Conservation (phyloP, 2,797 vertebrate genomes). For the Vultur gryphus region DNA sequence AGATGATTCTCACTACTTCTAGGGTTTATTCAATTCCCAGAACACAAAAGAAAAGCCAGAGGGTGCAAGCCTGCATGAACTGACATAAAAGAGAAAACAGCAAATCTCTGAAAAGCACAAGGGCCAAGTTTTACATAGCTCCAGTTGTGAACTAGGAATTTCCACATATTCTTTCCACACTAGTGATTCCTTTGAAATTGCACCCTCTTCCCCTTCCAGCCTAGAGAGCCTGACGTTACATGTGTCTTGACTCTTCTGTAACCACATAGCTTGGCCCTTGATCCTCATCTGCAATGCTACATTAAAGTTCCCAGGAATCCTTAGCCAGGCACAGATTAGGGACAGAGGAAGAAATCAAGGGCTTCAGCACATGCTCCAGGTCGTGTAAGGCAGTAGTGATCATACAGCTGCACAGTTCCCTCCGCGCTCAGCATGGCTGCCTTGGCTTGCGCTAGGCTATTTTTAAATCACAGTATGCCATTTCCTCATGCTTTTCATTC, state of each 20-base stretch:
- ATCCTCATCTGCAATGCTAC: neutral
- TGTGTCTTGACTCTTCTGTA: neutral
- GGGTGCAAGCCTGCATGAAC: slow-evolving; percentile 35
- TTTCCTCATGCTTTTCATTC: slow-evolving; percentile 58
- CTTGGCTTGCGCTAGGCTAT: neutral
- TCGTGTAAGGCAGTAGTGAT: neutral
- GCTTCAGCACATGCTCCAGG: neutral
- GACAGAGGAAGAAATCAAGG: neutral
- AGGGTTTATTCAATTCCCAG: slow-evolving; percentile 44
- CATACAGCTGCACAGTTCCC: neutral
- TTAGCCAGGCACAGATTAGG: neutral
- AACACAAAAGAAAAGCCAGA: slow-evolving; percentile 57
- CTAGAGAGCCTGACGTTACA: slow-evolving; percentile 2
- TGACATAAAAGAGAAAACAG: slow-evolving; percentile 50
- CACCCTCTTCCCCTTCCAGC: neutral
- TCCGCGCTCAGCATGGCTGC: neutral
- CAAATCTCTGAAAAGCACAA: slow-evolving; percentile 27
- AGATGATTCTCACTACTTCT: slow-evolving; percentile 51
- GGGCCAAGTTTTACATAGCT: slow-evolving; percentile 44
- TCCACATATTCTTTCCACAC: slow-evolving; percentile 53
- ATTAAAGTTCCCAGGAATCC: neutral
- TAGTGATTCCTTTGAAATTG: slow-evolving; percentile 43
- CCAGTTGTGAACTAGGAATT: slow-evolving; percentile 45
- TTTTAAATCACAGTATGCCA: slow-evolving; percentile 47
- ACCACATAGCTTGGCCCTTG: neutral